These are phyloP conservation scores for Apomyelois bistriatella DNA, from an alignment of 2,888 invertebrate species.

Conservation along the genomic window DNA sequence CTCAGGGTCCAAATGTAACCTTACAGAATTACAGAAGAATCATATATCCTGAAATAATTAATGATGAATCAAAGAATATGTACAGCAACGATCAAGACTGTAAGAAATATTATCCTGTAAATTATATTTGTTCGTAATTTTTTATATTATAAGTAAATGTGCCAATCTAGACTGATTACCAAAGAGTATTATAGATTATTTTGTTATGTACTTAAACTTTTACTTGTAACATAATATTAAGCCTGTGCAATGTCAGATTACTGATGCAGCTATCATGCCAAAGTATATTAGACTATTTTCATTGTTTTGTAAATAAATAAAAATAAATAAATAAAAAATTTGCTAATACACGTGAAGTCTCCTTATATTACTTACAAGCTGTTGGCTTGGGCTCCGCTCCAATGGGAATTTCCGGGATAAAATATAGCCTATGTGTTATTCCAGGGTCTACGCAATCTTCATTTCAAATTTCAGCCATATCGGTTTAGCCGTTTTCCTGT, in stretches of 20 bases:
- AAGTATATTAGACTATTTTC: constrained; percentile 36
- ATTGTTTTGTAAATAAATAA: constrained; percentile 56
- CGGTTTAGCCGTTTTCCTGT: no score
- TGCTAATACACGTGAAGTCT: no score
- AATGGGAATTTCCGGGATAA: no score
- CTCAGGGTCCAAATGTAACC: constrained; percentile 29
- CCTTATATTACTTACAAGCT: no score
- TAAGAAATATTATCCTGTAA: constrained; percentile 57
- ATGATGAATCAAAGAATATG: constrained; percentile 35
- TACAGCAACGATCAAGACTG: constrained; percentile 36
- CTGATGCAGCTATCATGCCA: constrained; percentile 33
- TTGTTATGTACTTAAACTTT: constrained; percentile 40
- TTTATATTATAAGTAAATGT: constrained; percentile 22
- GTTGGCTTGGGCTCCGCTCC: no score
- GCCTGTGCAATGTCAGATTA: constrained; percentile 29
- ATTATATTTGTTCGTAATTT: constrained; percentile 56
- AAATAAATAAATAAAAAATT: background rate
- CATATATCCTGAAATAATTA: constrained; percentile 24
- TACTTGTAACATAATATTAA: constrained; percentile 21
- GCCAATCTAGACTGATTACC: constrained; percentile 58
- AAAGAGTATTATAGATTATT: constrained; percentile 57
- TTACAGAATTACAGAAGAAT: constrained; percentile 31
- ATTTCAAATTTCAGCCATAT: no score
- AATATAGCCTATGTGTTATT: no score
- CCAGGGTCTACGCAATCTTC: no score